phyloP scores from a whole-genome alignment of 2,797 vertebrate genomes.

The Uromys caudimaculatus region DNA sequence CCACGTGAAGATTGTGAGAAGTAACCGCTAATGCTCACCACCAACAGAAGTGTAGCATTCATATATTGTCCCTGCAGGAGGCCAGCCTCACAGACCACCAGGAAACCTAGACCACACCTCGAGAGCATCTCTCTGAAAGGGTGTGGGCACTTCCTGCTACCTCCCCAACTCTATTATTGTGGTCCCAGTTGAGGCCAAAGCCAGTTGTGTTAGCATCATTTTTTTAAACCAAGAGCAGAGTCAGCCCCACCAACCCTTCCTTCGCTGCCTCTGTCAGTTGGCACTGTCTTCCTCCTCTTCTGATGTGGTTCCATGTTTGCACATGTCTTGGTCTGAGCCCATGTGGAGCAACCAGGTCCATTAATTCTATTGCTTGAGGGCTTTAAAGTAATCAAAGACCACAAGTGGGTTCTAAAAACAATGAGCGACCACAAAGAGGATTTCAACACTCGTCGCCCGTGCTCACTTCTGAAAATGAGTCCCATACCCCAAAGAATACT shows the following conservation, averaged over 20 bases:
- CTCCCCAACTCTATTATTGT: slow-evolving; percentile 63
- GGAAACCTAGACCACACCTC: slow-evolving; percentile 73
- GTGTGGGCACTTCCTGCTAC: slow-evolving; percentile 62
- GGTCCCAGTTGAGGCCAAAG: slow-evolving; percentile 55
- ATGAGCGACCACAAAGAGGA: slow-evolving; percentile 59
- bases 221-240: slow-evolving; percentile 70
- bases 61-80: neutral
- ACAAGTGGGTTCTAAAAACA: slow-evolving; percentile 60
- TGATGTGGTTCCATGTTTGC: slow-evolving; percentile 59
- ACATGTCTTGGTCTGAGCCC: slow-evolving; percentile 62
- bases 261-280: slow-evolving; percentile 45
- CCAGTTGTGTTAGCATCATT: neutral
- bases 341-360: slow-evolving; percentile 69
- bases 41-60: slow-evolving; percentile 4
- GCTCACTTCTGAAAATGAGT: slow-evolving; percentile 22
- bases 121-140: slow-evolving; percentile 49
- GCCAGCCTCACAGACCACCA: slow-evolving; percentile 61
- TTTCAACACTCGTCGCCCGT: neutral
- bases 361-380: slow-evolving; percentile 1
- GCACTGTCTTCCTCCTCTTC: slow-evolving; percentile 32
- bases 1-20: neutral
- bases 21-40: slow-evolving; percentile 35
- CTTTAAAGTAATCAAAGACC: slow-evolving; percentile 50
- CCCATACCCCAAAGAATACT: neutral
- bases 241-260: neutral